Conservation (phyloP, 92 coral and sea anemone species). For the Bergia puertoricense region DNA sequence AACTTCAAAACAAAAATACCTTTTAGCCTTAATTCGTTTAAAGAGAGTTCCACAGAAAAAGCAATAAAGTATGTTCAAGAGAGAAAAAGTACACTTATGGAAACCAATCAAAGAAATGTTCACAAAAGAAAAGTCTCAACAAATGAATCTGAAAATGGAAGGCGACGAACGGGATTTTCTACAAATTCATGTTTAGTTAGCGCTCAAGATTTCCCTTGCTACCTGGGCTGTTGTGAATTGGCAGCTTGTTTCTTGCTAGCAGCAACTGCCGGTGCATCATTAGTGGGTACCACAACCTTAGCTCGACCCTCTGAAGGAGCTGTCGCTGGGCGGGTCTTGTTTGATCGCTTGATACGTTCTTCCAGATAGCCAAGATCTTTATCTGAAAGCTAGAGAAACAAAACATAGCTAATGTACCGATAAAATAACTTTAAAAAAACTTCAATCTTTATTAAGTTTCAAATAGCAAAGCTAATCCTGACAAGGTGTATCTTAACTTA, state of each 20-base stretch:
- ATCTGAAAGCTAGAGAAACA: constrained; percentile 71
- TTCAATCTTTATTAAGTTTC: no score
- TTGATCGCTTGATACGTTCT: constrained; percentile 92
- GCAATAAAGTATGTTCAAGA: not conserved
- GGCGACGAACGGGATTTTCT: not conserved
- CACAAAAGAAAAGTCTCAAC: not conserved
- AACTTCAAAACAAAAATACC: no score
- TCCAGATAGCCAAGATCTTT: constrained; percentile 90
- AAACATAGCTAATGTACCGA: not conserved
- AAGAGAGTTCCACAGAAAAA: not conserved
- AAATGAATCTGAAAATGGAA: not conserved
- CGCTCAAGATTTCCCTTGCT: not conserved
- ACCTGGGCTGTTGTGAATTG: constrained; percentile 48
- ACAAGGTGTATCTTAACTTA: no score
- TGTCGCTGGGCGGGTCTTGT: constrained; percentile 79
- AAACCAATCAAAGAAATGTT: not conserved
- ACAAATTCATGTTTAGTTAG: not conserved
- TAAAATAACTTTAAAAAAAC: no score
- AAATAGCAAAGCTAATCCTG: no score
- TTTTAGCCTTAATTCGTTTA: no score
- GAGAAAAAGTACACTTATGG: not conserved
- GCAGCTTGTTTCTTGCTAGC: constrained; percentile 73
- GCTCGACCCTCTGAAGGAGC: constrained; percentile 67
- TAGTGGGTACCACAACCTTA: constrained; percentile 49
- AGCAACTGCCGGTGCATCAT: constrained; percentile 39